Evolutionary conservation across 2,113 vertebrate species (phyloP).

Genomic region (Alosa alosa): DNA sequence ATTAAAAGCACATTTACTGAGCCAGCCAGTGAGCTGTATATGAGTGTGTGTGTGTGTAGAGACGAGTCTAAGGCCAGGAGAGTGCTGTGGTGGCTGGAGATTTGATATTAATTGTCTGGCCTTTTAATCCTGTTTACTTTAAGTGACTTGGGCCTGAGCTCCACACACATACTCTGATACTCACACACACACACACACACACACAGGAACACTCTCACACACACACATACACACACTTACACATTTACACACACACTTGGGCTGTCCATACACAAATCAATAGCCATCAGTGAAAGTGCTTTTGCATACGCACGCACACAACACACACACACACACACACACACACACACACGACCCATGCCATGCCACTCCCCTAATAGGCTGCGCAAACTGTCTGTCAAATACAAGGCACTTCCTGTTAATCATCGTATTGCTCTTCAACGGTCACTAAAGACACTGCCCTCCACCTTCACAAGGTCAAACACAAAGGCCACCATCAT

Average conservation of each 20-base stretch:
- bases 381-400: neutral
- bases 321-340: neutral
- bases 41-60: too few relatives aligned
- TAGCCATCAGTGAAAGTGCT: constrained; percentile 23
- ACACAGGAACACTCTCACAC: neutral
- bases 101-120: constrained; percentile 21
- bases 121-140: constrained; percentile 25
- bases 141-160: constrained; percentile 9
- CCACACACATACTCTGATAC: neutral
- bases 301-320: neutral
- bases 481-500: neutral
- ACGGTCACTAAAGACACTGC: neutral
- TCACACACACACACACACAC: neutral
- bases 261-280: constrained; percentile 9
- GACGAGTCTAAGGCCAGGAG: neutral
- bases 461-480: neutral
- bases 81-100: neutral
- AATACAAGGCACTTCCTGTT: neutral
- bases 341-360: neutral
- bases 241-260: neutral
- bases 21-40: too few relatives aligned
- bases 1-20: too few relatives aligned
- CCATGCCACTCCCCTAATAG: neutral
- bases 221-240: neutral
- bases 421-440: neutral